Evolutionary conservation across 2,797 vertebrate species (phyloP).

Genomic region (Acanthurus leucopareius): DNA sequence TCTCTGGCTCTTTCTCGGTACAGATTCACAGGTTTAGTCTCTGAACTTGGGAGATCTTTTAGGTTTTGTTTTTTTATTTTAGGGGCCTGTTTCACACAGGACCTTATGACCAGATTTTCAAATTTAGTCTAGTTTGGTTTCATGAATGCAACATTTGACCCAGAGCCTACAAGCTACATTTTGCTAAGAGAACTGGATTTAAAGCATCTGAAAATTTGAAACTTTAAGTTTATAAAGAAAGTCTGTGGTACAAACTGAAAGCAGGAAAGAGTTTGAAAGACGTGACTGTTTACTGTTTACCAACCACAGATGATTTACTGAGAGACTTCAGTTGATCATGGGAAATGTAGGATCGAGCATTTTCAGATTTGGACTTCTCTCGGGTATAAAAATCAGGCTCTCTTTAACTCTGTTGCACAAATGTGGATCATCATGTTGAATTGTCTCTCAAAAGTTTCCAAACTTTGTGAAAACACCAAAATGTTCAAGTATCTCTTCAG

Average conservation of each 20-base stretch:
- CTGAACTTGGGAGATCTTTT: neutral
- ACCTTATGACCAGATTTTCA: neutral
- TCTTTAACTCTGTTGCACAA: neutral
- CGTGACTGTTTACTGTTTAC: neutral
- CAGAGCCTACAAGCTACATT: neutral
- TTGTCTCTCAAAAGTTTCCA: no score
- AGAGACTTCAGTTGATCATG: neutral
- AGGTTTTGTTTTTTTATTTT: neutral
- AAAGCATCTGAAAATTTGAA: neutral
- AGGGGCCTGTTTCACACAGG: neutral
- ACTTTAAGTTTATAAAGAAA: neutral
- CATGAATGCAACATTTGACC: slow-evolving; percentile 10
- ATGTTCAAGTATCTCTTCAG: no score
- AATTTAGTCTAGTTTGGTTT: neutral
- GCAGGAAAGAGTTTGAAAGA: neutral
- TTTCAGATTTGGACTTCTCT: neutral
- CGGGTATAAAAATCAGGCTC: neutral
- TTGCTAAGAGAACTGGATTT: slow-evolving; percentile 3
- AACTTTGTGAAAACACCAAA: no score
- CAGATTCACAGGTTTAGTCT: neutral
- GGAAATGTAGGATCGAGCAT: neutral
- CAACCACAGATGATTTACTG: neutral
- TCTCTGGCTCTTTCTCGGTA: neutral
- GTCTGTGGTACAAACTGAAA: neutral
- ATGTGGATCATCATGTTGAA: no score